A percentile compares a stretch with the other conserved stretches of the same genome.
Evolutionary conservation across 1,140 invertebrate genomes (phyloP).

Genomic region (Cherax quadricarinatus): DNA sequence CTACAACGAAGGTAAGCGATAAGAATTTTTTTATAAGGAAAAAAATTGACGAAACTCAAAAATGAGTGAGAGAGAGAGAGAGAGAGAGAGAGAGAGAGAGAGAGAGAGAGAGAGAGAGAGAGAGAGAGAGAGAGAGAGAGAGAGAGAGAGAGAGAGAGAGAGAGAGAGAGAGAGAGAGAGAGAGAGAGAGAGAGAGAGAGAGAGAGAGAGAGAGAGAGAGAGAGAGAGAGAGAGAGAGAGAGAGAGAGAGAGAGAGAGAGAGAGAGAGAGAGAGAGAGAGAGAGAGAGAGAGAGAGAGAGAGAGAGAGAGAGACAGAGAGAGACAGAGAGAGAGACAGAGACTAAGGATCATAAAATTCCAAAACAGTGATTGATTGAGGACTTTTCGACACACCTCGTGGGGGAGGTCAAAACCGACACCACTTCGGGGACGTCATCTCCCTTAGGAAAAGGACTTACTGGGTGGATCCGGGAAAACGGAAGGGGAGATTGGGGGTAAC

Average conservation of each 20-base stretch:
- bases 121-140: constrained; percentile 15
- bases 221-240: constrained; percentile 19
- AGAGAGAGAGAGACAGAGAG: constrained; percentile 15
- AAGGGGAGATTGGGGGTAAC: not conserved
- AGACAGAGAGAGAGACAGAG: constrained; percentile 5
- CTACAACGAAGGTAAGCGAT: too few species aligned
- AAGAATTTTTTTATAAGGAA: too few species aligned
- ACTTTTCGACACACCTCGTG: too few species aligned
- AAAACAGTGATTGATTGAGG: too few species aligned
- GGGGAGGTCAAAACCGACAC: too few species aligned
- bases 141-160: constrained; percentile 21
- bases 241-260: constrained; percentile 16
- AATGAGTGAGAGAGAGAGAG: constrained; percentile 23
- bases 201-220: constrained; percentile 16
- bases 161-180: constrained; percentile 14
- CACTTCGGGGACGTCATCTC: too few species aligned
- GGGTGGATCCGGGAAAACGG: too few species aligned
- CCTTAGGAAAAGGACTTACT: too few species aligned
- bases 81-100: constrained; percentile 19
- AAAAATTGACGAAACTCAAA: too few species aligned
- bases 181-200: constrained; percentile 18
- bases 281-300: constrained; percentile 20
- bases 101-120: constrained; percentile 24
- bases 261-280: constrained; percentile 25
- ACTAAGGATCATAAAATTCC: not conserved